A percentile compares a stretch with the other conserved stretches of the same genome.
Evolutionary conservation across 2,113 vertebrate species (phyloP).

Genomic region (Apteryx owenii): DNA sequence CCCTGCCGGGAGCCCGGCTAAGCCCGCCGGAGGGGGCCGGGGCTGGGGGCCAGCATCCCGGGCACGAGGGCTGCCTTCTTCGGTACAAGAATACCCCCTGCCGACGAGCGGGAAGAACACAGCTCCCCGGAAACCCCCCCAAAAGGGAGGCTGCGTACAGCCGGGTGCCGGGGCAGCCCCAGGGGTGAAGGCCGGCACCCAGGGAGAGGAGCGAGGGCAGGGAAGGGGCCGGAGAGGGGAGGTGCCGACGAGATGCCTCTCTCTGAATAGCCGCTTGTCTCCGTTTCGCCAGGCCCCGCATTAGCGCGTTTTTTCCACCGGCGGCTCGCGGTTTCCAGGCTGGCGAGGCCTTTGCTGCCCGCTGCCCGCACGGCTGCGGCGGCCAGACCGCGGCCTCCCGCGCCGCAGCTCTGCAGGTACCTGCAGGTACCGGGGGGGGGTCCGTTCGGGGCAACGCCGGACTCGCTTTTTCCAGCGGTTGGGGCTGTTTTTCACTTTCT

Average conservation of each 20-base stretch:
- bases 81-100: slow-evolving; percentile 63
- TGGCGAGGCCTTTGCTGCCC: background rate
- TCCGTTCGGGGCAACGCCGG: background rate
- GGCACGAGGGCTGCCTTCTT: slow-evolving; percentile 4
- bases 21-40: background rate
- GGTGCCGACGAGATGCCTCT: too few species aligned
- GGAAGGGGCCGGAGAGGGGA: background rate
- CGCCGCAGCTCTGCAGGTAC: background rate
- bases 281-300: background rate
- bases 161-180: too few species aligned
- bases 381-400: too few species aligned
- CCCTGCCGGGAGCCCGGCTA: background rate
- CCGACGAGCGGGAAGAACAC: slow-evolving; percentile 54
- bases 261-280: background rate
- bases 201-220: too few species aligned
- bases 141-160: background rate
- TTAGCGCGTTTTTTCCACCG: background rate
- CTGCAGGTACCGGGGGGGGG: too few species aligned
- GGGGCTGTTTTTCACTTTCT: background rate
- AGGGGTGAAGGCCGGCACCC: too few species aligned
- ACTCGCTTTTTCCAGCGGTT: background rate
- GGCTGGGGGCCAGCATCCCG: background rate
- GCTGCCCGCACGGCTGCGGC: background rate
- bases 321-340: background rate
- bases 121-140: background rate